Evolutionary conservation across 1,140 invertebrate species (phyloP), one percentile per base, ranked within the genome.

Genomic region (Eriosoma lanigerum): DNA sequence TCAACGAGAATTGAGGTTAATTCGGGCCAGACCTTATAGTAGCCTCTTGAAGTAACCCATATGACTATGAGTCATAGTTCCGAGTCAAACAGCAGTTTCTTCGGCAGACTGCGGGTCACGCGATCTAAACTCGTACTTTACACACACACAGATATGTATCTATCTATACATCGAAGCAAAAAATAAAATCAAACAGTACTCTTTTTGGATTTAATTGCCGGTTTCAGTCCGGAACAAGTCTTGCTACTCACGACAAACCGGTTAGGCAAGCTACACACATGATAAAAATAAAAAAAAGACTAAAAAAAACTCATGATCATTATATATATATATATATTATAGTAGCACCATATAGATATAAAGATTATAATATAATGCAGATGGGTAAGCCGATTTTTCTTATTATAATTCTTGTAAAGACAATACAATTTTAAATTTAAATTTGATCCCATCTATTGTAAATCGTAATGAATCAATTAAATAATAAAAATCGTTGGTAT

Each of bases 51-150:
- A 24, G 54, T 58, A 78, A 78, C 75, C 56, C 56, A 78, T 26
- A 78, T 78, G 75, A 78, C 62, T 26, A 78, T 78, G 75, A 78
- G 75, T 78, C 75, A 78, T 78, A 60, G 15, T 38, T 78, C 13
- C 21, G 48, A 72, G 46, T 52, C 38, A 48, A 78, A 24, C 56
- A 38, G 75, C 75, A 78, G 24, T 62, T 78, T 78, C 75, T 78
- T 78, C 44, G 54, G 56, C 24, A 76, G 73, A 76, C 73, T 60
- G 38, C 73, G 75, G 75, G 75, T 78, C 75, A 78, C 75, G 38
- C 38, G 38, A 78, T 62, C 24, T 44, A 26, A 46, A 26, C 54
- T 46, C 46, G 13, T 46, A 29, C 44, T 50, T 24, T 68, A 38
- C 44, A 0, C 24, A 24, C 24, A 12, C n/a, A 21, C 12, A 66